phyloP scores from a whole-genome alignment of 2,797 vertebrate genomes.

The Scarus forsteni region DNA sequence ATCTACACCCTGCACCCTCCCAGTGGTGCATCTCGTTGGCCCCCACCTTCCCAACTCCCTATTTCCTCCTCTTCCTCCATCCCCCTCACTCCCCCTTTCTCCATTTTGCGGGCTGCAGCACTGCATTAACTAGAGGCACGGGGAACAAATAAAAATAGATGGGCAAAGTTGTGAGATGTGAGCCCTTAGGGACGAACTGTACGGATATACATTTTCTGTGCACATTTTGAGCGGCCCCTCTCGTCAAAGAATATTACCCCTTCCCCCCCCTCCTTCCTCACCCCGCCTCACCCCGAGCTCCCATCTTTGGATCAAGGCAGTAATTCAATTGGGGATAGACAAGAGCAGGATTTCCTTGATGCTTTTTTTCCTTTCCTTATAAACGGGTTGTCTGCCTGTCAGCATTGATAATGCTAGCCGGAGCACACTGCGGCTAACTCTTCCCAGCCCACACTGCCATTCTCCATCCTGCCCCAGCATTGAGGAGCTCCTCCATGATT shows the following conservation, averaged over 20 bases:
- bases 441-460: constrained; percentile 62
- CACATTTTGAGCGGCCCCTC: constrained; percentile 63
- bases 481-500: constrained; percentile 69
- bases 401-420: constrained; percentile 76
- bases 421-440: constrained; percentile 69
- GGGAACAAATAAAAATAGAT: constrained; percentile 81
- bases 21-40: constrained; percentile 53
- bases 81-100: constrained; percentile 44
- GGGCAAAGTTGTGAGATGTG: constrained; percentile 77
- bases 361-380: constrained; percentile 65
- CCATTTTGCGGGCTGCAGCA: constrained; percentile 70
- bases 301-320: constrained; percentile 67
- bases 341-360: constrained; percentile 75
- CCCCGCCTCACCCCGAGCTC: constrained; percentile 30
- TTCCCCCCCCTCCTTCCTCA: not conserved
- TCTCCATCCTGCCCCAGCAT: constrained; percentile 55
- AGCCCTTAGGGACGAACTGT: constrained; percentile 69
- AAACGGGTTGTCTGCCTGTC: constrained; percentile 82
- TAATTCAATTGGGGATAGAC: constrained; percentile 81
- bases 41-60: constrained; percentile 4
- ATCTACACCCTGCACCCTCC: constrained; percentile 65
- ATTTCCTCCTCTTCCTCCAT: not conserved
- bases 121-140: constrained; percentile 74
- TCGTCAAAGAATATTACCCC: constrained; percentile 73
- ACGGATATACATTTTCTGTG: constrained; percentile 74